These are phyloP conservation scores for Calameuta pallipes DNA, from an alignment of 2,888 invertebrate genomes.

Conservation along the genomic window DNA sequence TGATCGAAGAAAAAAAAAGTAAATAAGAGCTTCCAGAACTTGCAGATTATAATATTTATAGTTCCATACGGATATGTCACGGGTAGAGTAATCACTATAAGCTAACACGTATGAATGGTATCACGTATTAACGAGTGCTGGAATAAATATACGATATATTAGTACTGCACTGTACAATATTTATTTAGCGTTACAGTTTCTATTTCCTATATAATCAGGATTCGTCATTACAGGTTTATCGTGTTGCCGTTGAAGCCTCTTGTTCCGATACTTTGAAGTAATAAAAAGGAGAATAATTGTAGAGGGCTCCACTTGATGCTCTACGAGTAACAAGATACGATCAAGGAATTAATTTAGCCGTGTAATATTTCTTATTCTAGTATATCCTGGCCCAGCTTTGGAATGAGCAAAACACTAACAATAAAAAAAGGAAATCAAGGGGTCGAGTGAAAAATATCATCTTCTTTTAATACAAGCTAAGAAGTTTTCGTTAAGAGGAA, in stretches of 20 bases:
- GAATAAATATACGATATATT: neutral
- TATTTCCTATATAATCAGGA: neutral
- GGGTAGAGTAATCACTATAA: slow-evolving; percentile 26
- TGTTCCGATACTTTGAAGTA: neutral
- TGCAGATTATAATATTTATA: neutral
- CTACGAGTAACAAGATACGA: neutral
- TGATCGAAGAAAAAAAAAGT: neutral
- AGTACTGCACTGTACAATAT: neutral
- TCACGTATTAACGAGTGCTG: slow-evolving; percentile 1
- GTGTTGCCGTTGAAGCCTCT: neutral
- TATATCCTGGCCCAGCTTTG: neutral
- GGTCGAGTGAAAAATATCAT: neutral
- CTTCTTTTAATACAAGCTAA: neutral
- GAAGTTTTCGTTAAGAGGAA: neutral
- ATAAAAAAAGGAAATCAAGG: neutral
- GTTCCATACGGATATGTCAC: neutral
- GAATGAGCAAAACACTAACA: neutral
- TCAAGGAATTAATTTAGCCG: neutral
- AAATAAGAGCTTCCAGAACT: neutral
- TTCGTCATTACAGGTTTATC: neutral
- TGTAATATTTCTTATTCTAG: neutral
- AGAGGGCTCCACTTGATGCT: neutral
- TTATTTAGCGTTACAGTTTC: neutral
- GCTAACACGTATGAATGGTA: neutral
- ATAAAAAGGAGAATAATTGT: neutral